Conservation (phyloP, 2,113 vertebrate species). For the Indicator indicator region DNA sequence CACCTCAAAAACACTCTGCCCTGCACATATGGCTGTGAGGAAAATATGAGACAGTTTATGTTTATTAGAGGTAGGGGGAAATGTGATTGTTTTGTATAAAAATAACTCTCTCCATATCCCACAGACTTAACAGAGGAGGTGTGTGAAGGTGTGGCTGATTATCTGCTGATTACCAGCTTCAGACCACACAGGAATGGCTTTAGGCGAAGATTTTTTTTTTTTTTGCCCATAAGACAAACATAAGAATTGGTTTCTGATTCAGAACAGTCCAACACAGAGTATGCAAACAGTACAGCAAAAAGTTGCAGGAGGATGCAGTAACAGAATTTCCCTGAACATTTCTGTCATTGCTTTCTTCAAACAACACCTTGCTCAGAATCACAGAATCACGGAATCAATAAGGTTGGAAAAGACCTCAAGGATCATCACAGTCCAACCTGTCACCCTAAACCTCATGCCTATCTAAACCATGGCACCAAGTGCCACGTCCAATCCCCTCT, state of each 20-base stretch:
- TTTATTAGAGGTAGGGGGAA: background rate
- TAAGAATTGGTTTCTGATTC: background rate
- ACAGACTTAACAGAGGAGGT: background rate
- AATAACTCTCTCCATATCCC: background rate
- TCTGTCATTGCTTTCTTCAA: background rate
- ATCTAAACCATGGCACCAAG: too few relatives aligned
- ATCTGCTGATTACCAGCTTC: background rate
- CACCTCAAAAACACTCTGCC: background rate
- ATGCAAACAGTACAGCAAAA: background rate
- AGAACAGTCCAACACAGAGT: background rate
- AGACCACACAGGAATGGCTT: background rate
- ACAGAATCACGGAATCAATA: too few relatives aligned
- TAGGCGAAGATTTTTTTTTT: background rate
- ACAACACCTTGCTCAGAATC: background rate
- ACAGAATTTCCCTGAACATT: background rate
- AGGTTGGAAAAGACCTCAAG: too few relatives aligned
- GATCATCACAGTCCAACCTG: too few relatives aligned
- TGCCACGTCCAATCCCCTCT: too few relatives aligned
- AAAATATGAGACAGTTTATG: background rate
- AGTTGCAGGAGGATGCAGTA: background rate
- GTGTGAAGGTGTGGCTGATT: background rate
- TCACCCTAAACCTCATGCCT: too few relatives aligned
- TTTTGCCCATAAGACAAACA: background rate
- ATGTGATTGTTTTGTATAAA: conserved; percentile 15
- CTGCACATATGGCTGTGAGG: background rate